Evolutionary conservation across 2,113 vertebrate genomes (phyloP).

Genomic region (Archocentrus centrarchus): DNA sequence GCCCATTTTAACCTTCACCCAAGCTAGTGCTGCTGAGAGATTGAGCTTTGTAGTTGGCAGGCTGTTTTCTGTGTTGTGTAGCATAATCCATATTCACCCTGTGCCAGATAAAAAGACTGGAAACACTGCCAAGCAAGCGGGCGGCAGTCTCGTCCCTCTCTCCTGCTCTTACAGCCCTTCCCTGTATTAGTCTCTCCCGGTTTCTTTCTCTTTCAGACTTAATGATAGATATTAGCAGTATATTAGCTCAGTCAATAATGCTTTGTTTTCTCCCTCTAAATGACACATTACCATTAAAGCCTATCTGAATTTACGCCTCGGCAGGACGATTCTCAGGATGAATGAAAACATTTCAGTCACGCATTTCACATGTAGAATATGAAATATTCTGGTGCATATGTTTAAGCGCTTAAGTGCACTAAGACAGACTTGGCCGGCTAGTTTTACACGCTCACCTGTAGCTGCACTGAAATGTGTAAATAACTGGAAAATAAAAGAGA

Average conservation of each 20-base stretch:
- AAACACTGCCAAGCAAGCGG: constrained; percentile 53
- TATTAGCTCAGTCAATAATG: constrained; percentile 41
- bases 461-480: neutral
- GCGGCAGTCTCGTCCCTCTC: neutral
- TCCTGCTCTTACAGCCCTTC: neutral
- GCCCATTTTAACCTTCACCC: constrained; percentile 29
- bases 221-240: constrained; percentile 40
- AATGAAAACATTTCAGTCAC: neutral
- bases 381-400: neutral
- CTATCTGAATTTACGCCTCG: neutral
- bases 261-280: neutral
- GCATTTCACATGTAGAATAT: neutral
- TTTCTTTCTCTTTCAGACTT: constrained; percentile 21
- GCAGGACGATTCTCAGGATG: neutral
- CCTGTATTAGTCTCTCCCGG: constrained; percentile 8
- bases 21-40: constrained; percentile 16
- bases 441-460: neutral
- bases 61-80: constrained; percentile 21
- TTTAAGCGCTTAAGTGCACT: neutral
- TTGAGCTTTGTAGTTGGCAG: constrained; percentile 30
- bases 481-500: neutral
- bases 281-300: constrained; percentile 11
- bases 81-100: constrained; percentile 52
- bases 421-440: neutral
- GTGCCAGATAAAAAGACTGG: constrained; percentile 43